Base-by-base conservation (phyloP, 2,797 vertebrate species). In the Thalassophryne amazonica region DNA sequence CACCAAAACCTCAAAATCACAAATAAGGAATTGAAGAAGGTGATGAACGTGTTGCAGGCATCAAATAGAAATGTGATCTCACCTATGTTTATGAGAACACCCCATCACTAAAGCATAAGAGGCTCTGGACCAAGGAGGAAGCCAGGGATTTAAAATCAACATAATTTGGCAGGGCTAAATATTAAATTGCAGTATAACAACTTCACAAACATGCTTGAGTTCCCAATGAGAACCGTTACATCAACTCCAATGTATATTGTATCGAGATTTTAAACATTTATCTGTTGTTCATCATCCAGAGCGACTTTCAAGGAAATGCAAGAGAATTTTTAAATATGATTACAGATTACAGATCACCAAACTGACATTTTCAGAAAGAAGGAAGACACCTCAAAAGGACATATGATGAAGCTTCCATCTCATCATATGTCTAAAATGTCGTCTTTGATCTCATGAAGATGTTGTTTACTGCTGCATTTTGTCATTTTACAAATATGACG, bases 291-390 rank as follows among this genome's bases (percentile, higher is more conserved):
- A n/a, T n/a, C n/a, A 11, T 4, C 5, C 7, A 6, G 7, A 11
- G n/a, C 10, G n/a, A 8, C 9, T 10, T 1, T 7, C 8, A 2
- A 5, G 4, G n/a, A 14, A n/a, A 1, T 6, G 10, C 9, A 10
- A 6, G 7, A 18, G 7, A 18, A 17, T 7, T 6, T 20, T 23
- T 25, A 52, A 53, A 67, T 42, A 28, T 53, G 41, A 17, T 11
- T 31, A 45, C 50, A 47, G 49, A 60, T 47, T 40, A 32, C 38
- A 29, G 9, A 32, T 20, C 45, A 7, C 68, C 32, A 39, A 20
- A 32, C 24, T 50, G 56, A 45, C 27, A 38, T 30, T 46, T 53
- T 43, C 2, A 33, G 27, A 5, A 14, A 23, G 41, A 23, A 28
- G 42, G 10, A 31, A 36, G 11, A 10, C 37, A 38, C 16, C 15